These are phyloP conservation scores for Empis livida DNA, from an alignment of 2,888 invertebrate genomes.

Conservation along the genomic window DNA sequence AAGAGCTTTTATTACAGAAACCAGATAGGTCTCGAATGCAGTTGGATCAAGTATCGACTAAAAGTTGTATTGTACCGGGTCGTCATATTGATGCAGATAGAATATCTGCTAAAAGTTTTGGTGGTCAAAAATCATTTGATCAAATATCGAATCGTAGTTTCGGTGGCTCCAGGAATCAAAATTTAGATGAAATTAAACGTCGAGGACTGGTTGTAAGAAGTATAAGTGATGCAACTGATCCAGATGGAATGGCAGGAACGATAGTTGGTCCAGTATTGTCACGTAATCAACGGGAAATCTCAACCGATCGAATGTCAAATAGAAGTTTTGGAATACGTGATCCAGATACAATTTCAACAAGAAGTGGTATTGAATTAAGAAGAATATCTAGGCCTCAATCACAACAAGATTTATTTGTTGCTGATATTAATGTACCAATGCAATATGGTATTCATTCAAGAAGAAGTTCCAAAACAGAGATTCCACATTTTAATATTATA, in stretches of 20 bases:
- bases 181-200: conserved; percentile 25
- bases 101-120: conserved; percentile 19
- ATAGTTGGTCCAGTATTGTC: background rate
- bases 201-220: conserved; percentile 30
- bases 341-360: conserved; percentile 27
- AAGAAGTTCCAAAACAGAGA: conserved; percentile 11
- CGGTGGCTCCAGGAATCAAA: conserved; percentile 22
- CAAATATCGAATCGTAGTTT: conserved; percentile 9
- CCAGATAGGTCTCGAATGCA: conserved; percentile 14
- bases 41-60: conserved; percentile 22
- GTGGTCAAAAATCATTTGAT: conserved; percentile 14
- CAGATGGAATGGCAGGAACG: background rate
- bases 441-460: conserved; percentile 12
- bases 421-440: conserved; percentile 29
- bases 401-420: conserved; percentile 30
- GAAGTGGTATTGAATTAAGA: conserved; percentile 29
- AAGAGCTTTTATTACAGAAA: conserved; percentile 21
- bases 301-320: conserved; percentile 25
- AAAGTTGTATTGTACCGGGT: conserved; percentile 21
- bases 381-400: conserved; percentile 31
- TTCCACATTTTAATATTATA: conserved; percentile 22
- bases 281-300: conserved; percentile 22
- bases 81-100: conserved; percentile 17
- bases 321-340: conserved; percentile 21
- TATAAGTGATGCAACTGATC: conserved; percentile 29